Conservation (phyloP, 2,113 vertebrate species). For the Calidris pygmaea region DNA sequence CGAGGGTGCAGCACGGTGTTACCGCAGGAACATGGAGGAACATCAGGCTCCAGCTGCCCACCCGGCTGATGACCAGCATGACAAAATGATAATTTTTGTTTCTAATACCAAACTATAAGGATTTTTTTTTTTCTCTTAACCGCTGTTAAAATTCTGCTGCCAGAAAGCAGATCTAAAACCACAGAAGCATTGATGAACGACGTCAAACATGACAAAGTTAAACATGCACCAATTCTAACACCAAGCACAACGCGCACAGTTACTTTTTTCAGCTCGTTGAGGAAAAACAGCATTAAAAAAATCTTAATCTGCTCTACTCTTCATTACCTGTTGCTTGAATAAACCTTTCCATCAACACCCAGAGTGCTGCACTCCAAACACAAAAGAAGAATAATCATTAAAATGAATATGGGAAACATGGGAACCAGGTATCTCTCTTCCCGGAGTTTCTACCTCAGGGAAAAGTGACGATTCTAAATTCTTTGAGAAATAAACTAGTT, state of each 20-base stretch:
- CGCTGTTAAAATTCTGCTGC: neutral
- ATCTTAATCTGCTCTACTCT: neutral
- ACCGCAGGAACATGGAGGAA: neutral
- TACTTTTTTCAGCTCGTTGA: neutral
- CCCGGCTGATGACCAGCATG: neutral
- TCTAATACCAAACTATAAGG: neutral
- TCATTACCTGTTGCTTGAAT: neutral
- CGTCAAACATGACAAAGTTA: neutral
- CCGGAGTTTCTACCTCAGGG: neutral
- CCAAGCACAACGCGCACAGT: neutral
- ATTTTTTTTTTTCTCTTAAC: neutral
- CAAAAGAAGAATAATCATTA: neutral
- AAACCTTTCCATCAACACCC: neutral
- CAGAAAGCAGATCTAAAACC: neutral
- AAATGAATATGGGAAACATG: accelerated
- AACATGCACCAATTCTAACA: neutral
- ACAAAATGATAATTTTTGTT: neutral
- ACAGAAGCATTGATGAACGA: neutral
- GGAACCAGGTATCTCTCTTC: neutral
- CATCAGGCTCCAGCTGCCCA: neutral
- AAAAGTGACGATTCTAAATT: neutral
- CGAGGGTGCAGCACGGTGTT: neutral
- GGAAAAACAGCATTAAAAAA: neutral
- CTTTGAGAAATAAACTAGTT: neutral
- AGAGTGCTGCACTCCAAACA: neutral